These are phyloP conservation scores for Stigmatopora argus DNA, from an alignment of 2,113 vertebrate genomes.

Conservation along the genomic window DNA sequence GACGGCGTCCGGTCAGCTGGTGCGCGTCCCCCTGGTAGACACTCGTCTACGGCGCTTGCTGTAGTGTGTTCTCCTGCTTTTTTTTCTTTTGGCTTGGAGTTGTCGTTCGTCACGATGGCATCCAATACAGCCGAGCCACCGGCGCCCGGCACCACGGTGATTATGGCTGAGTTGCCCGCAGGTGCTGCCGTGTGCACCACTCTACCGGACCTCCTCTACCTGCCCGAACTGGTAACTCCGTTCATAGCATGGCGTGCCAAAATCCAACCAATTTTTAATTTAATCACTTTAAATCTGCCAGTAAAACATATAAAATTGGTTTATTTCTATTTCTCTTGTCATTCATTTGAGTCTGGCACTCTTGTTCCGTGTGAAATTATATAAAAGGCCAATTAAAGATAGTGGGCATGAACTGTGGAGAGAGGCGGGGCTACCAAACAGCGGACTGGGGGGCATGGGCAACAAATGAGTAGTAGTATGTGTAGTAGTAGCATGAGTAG, in stretches of 20 bases:
- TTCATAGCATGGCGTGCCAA: too few species aligned
- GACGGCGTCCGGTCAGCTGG: not conserved
- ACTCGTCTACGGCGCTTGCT: not conserved
- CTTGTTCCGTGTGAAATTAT: too few species aligned
- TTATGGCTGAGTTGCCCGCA: slow-evolving; percentile 54
- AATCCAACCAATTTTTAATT: not conserved
- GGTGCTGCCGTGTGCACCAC: slow-evolving; percentile 58
- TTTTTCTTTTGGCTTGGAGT: not conserved
- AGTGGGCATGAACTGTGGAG: too few species aligned
- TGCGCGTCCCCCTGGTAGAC: not conserved
- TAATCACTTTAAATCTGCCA: not conserved
- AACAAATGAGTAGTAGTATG: too few species aligned
- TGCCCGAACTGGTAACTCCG: slow-evolving; percentile 67
- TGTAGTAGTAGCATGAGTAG: too few species aligned
- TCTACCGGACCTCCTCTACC: slow-evolving; percentile 67
- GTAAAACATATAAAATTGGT: not conserved
- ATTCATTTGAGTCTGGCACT: too few species aligned
- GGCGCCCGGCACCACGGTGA: slow-evolving; percentile 26
- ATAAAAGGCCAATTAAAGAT: too few species aligned
- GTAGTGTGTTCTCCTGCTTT: too few species aligned
- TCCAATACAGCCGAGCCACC: slow-evolving; percentile 55
- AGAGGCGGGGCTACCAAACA: too few species aligned
- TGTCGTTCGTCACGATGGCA: slow-evolving; percentile 43
- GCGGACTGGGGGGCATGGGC: too few species aligned
- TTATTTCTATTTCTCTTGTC: too few species aligned